Evolutionary conservation across 2,888 invertebrate species (phyloP).

Genomic region (Nomada goodeniana): DNA sequence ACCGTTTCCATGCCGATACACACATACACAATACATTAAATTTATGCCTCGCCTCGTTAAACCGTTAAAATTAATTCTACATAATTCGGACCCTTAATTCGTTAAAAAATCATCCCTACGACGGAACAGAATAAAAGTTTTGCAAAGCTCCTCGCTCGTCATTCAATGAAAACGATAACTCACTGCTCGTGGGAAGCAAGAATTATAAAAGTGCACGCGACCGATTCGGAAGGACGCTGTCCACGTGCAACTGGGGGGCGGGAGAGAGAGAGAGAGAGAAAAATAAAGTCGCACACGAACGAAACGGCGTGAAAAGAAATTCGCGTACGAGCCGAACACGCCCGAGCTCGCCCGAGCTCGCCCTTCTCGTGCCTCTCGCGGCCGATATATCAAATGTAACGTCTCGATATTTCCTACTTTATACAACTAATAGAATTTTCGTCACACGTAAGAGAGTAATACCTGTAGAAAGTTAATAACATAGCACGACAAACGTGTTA

Average conservation of each 20-base stretch:
- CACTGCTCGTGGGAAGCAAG: not conserved
- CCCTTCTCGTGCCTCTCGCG: too few relatives aligned
- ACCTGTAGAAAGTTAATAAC: not conserved
- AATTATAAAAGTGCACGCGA: not conserved
- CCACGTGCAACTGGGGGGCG: too few relatives aligned
- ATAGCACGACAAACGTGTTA: not conserved
- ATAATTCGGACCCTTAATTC: too few relatives aligned
- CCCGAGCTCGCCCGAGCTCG: too few relatives aligned
- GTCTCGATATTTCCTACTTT: not conserved
- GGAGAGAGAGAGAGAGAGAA: too few relatives aligned
- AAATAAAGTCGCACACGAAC: too few relatives aligned
- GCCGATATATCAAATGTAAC: not conserved
- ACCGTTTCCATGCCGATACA: too few relatives aligned
- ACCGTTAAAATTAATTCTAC: too few relatives aligned
- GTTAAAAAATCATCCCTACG: not conserved
- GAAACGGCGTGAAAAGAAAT: too few relatives aligned
- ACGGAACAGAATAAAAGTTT: not conserved
- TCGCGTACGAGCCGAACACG: too few relatives aligned
- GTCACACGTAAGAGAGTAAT: not conserved
- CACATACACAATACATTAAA: too few relatives aligned
- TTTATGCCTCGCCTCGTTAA: too few relatives aligned
- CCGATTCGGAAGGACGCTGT: not conserved
- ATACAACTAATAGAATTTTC: not conserved
- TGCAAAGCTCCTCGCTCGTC: not conserved
- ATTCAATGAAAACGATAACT: not conserved